Evolutionary conservation across 2,888 invertebrate genomes (phyloP).

Genomic region (Cyclophora albipunctata): DNA sequence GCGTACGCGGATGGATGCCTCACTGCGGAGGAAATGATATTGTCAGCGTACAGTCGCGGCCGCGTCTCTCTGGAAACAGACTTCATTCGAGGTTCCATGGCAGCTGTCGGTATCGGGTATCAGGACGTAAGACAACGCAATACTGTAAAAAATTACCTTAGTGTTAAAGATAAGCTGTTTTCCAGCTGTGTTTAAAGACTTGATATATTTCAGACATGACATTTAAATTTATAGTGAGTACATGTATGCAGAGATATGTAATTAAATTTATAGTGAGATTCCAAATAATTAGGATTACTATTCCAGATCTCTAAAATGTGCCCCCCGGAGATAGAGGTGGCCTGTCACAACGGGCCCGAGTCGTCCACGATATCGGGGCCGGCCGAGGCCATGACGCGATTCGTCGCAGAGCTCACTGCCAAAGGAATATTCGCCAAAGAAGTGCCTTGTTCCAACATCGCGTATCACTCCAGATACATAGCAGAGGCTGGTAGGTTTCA

Average conservation of each 20-base stretch:
- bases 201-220: no score
- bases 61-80: slow-evolving; percentile 78
- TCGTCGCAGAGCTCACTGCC: slow-evolving; percentile 58
- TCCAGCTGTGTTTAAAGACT: no score
- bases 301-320: slow-evolving; percentile 23
- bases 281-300: no score
- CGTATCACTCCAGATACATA: slow-evolving; percentile 89
- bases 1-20: slow-evolving; percentile 93
- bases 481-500: slow-evolving; percentile 60
- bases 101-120: slow-evolving; percentile 82
- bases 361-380: slow-evolving; percentile 86
- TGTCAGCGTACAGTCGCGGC: slow-evolving; percentile 86
- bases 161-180: no score
- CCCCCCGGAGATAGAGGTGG: slow-evolving; percentile 73
- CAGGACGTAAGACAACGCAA: slow-evolving; percentile 41
- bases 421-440: slow-evolving; percentile 35
- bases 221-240: no score
- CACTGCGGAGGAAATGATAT: slow-evolving; percentile 85
- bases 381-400: slow-evolving; percentile 70
- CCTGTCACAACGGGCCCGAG: slow-evolving; percentile 86
- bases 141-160: no score
- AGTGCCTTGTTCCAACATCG: slow-evolving; percentile 81
- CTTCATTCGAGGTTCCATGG: slow-evolving; percentile 85
- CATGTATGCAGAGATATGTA: no score
- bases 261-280: no score